Percentiles rank a stretch among this genome's conserved stretches.
Conservation (phyloP, 2,797 vertebrate genomes). For the Aldrovandia affinis region DNA sequence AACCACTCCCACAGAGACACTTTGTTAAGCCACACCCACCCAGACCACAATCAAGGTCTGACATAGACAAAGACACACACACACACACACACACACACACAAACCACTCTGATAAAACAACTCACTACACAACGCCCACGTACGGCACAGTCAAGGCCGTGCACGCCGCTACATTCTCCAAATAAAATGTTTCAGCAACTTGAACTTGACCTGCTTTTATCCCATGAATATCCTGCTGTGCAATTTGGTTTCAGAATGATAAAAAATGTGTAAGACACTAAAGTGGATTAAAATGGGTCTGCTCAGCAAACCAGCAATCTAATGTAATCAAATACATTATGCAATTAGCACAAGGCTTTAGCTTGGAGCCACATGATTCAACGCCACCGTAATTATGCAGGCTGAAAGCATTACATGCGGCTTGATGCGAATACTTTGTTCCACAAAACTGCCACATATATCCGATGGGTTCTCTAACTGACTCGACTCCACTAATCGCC, state of each 20-base stretch:
- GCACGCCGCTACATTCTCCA: not conserved
- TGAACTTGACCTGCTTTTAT: not conserved
- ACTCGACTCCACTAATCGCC: not conserved
- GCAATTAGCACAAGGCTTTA: constrained; percentile 19
- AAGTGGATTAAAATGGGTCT: constrained; percentile 9
- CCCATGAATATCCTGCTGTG: not conserved
- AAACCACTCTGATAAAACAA: not conserved
- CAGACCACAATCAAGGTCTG: too few relatives aligned
- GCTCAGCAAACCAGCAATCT: constrained; percentile 10
- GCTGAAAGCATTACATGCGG: not conserved
- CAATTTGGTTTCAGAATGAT: not conserved
- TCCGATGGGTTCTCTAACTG: not conserved
- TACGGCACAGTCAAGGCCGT: not conserved
- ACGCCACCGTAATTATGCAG: not conserved
- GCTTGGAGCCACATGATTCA: constrained; percentile 9
- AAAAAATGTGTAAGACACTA: not conserved
- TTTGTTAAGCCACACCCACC: too few relatives aligned
- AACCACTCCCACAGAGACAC: too few relatives aligned
- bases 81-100: not conserved
- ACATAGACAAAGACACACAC: not conserved
- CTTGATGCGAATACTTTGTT: not conserved
- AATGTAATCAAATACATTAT: constrained; percentile 21
- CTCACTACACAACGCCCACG: not conserved
- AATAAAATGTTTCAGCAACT: not conserved
- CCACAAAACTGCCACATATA: not conserved